These are phyloP conservation scores for Phrynocephalus vlangalii DNA, from an alignment of 2,797 vertebrate genomes.

Conservation along the genomic window DNA sequence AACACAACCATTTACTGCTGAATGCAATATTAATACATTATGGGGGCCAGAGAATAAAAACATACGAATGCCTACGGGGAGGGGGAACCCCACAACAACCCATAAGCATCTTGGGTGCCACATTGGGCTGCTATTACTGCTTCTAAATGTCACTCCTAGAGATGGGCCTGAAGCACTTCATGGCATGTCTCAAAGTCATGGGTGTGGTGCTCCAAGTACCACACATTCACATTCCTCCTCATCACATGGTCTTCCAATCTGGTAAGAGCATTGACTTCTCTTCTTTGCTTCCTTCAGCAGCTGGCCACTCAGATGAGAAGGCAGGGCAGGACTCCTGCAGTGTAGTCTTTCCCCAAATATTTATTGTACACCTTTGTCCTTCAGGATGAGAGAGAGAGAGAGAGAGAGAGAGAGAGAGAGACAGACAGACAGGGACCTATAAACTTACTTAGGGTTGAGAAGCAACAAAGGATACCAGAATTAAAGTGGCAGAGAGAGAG, in stretches of 20 bases:
- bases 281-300: too few relatives aligned
- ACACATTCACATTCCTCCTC: too few relatives aligned
- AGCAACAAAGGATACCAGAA: not conserved
- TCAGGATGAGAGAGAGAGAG: not conserved
- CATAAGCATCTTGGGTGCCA: not conserved
- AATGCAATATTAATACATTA: not conserved
- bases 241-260: too few relatives aligned
- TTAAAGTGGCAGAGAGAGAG: too few relatives aligned
- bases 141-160: not conserved
- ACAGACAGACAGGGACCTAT: too few relatives aligned
- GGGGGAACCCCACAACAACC: not conserved
- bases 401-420: too few relatives aligned
- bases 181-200: too few relatives aligned
- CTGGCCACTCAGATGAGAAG: too few relatives aligned
- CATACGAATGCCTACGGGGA: not conserved
- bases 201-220: too few relatives aligned
- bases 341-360: not conserved
- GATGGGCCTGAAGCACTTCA: too few relatives aligned
- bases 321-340: too few relatives aligned
- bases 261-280: too few relatives aligned
- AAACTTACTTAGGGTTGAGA: not conserved
- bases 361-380: not conserved
- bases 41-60: not conserved
- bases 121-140: not conserved
- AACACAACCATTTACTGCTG: conserved; percentile 36